These are phyloP conservation scores for Leptinotarsa juncta DNA, from an alignment of 2,888 invertebrate species.

Conservation along the genomic window DNA sequence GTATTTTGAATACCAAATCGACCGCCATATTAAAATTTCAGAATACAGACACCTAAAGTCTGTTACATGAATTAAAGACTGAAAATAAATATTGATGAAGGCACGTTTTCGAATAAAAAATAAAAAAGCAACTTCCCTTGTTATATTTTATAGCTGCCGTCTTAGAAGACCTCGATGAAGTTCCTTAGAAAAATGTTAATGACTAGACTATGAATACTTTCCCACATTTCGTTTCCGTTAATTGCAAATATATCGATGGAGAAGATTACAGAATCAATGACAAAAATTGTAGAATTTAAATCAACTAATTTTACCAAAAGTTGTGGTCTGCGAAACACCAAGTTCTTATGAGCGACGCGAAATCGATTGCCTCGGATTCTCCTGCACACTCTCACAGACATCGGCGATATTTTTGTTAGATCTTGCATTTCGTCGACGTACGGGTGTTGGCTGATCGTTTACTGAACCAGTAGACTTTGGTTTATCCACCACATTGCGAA, in stretches of 20 bases:
- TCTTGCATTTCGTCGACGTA: too few relatives aligned
- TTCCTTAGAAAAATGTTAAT: constrained; percentile 12
- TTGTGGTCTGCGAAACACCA: too few relatives aligned
- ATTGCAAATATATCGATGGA: not conserved
- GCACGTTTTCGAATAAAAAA: constrained; percentile 22
- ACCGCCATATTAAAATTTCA: constrained; percentile 22
- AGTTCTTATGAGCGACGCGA: too few relatives aligned
- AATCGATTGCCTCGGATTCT: too few relatives aligned
- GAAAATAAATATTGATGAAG: constrained; percentile 38
- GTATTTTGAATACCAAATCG: constrained; percentile 27
- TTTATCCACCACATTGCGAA: too few relatives aligned
- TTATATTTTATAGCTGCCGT: constrained; percentile 5
- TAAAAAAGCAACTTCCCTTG: constrained; percentile 7
- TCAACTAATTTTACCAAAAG: not conserved
- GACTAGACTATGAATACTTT: constrained; percentile 14
- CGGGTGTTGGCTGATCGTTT: too few relatives aligned
- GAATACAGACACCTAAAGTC: constrained; percentile 31
- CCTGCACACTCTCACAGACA: too few relatives aligned
- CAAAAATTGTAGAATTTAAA: not conserved
- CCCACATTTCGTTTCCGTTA: not conserved
- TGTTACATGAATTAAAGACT: constrained; percentile 29
- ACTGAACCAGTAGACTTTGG: too few relatives aligned
- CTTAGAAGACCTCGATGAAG: not conserved
- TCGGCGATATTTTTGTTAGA: too few relatives aligned
- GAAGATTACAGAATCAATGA: not conserved